Percentiles rank a stretch among this genome's conserved stretches.
Evolutionary conservation across 2,888 invertebrate genomes (phyloP).

Genomic region (Lydus trimaculatus): DNA sequence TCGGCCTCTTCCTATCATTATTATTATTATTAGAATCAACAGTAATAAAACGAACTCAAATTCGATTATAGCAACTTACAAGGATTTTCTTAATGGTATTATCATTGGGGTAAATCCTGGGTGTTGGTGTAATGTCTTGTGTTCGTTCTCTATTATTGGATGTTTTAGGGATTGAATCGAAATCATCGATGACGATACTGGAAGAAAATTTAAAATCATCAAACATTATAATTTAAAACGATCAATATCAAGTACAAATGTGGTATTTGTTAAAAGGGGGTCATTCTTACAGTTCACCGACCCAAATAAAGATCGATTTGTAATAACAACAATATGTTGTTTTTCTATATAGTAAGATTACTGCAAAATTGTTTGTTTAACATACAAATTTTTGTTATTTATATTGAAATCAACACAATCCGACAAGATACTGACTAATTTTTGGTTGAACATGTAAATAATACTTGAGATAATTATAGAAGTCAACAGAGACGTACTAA

Average conservation of each 20-base stretch:
- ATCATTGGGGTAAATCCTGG: conserved; percentile 45
- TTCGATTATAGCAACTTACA: conserved; percentile 39
- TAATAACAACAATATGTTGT: not conserved
- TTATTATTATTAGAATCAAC: conserved; percentile 15
- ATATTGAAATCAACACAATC: not conserved
- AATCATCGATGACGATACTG: conserved; percentile 57
- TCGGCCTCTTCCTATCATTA: conserved; percentile 57
- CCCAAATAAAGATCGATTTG: not conserved
- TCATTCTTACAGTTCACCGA: not conserved
- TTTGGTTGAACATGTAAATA: no score
- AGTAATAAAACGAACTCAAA: not conserved
- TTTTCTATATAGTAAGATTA: not conserved
- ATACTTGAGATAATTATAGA: no score
- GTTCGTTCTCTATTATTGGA: conserved; percentile 32
- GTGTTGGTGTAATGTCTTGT: conserved; percentile 30
- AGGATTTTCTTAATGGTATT: conserved; percentile 53
- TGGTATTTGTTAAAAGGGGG: not conserved
- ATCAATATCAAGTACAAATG: not conserved
- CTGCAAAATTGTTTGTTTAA: not conserved
- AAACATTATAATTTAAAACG: not conserved
- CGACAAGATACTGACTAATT: no score
- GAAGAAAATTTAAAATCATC: conserved; percentile 41
- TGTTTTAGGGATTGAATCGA: conserved; percentile 47
- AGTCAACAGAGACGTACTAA: no score
- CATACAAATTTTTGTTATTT: not conserved